phyloP scores from a whole-genome alignment of 2,113 vertebrate genomes.

The Macrotis lagotis region DNA sequence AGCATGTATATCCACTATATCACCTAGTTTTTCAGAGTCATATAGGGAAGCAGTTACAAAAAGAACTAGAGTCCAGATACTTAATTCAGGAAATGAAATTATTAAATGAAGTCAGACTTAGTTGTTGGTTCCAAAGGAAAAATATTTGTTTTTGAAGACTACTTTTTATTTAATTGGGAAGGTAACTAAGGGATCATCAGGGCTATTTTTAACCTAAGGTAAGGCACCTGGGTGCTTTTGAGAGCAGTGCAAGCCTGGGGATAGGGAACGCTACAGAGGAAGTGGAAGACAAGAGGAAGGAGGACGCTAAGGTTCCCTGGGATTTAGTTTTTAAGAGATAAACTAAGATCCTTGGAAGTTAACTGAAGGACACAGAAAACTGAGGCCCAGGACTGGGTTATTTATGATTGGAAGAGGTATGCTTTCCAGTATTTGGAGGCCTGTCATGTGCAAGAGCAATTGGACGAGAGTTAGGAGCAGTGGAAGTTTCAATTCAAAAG shows the following conservation, averaged over 20 bases:
- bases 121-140: slow-evolving; percentile 37
- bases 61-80: slow-evolving; percentile 2
- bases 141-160: no score
- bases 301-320: neutral
- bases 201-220: neutral
- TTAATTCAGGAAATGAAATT: slow-evolving; percentile 44
- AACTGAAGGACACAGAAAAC: neutral
- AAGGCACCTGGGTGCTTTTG: neutral
- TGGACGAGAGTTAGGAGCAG: neutral
- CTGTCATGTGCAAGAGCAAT: neutral
- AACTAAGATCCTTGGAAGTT: neutral
- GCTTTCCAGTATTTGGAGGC: neutral
- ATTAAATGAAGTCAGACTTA: slow-evolving; percentile 34
- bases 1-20: neutral
- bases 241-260: neutral
- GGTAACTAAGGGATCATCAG: neutral
- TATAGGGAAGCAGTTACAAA: slow-evolving; percentile 25
- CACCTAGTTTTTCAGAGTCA: neutral
- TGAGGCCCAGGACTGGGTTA: neutral
- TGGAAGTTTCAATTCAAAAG: neutral
- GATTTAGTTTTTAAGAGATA: neutral
- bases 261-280: neutral
- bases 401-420: rapidly evolving
- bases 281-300: neutral
- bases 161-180: neutral